Conservation (phyloP, 2,797 vertebrate genomes). For the Decapterus maruadsi region DNA sequence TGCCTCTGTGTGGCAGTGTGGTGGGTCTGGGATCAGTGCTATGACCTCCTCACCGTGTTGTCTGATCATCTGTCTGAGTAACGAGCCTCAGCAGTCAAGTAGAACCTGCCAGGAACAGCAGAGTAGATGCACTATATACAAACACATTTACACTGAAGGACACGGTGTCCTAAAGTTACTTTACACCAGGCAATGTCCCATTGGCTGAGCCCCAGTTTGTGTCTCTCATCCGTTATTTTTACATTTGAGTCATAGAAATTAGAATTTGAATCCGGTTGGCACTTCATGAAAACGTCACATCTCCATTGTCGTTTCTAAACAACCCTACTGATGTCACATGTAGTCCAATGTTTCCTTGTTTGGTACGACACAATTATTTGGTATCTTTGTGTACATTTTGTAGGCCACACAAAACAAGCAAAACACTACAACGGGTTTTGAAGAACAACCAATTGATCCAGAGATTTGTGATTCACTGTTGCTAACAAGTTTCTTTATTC, state of each 20-base stretch:
- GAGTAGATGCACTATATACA: slow-evolving; percentile 66
- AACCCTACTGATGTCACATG: too few relatives aligned
- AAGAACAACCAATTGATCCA: background rate
- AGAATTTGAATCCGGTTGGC: too few relatives aligned
- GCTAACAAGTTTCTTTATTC: background rate
- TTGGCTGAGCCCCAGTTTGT: slow-evolving; percentile 19
- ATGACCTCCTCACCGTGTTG: slow-evolving; percentile 13
- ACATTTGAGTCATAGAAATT: slow-evolving; percentile 15
- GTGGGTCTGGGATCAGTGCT: slow-evolving; percentile 63
- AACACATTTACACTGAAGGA: slow-evolving; percentile 74
- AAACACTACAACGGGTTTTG: too few relatives aligned
- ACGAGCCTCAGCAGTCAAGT: slow-evolving; percentile 42
- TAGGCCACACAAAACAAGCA: too few relatives aligned
- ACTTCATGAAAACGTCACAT: too few relatives aligned
- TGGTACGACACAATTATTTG: too few relatives aligned
- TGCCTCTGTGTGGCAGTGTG: slow-evolving; percentile 44
- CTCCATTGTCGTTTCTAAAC: too few relatives aligned
- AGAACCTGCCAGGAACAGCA: slow-evolving; percentile 64
- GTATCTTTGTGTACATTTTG: too few relatives aligned
- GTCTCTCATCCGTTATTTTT: background rate
- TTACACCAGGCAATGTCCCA: slow-evolving; percentile 62
- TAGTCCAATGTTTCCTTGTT: too few relatives aligned
- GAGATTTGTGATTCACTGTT: background rate
- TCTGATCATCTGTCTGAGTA: slow-evolving; percentile 28
- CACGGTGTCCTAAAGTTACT: slow-evolving; percentile 57